These are phyloP conservation scores for Onychomys torridus DNA, from an alignment of 2,797 vertebrate species.

Conservation along the genomic window DNA sequence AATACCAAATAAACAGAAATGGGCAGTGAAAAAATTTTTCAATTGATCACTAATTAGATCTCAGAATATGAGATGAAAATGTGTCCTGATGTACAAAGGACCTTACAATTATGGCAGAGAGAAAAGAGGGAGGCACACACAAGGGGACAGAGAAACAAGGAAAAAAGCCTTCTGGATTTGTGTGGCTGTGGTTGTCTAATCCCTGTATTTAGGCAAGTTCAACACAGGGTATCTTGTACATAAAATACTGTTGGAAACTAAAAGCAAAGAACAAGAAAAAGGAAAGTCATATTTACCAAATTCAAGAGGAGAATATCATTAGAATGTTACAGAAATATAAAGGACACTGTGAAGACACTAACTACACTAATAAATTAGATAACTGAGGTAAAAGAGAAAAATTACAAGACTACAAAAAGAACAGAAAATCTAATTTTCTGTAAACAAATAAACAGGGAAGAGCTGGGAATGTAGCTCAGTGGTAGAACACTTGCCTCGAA, in stretches of 20 bases:
- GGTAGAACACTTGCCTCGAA: background rate
- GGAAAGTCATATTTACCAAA: background rate
- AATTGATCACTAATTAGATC: background rate
- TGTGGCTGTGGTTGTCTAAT: background rate
- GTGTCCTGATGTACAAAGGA: background rate
- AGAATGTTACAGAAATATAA: background rate
- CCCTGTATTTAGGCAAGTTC: background rate
- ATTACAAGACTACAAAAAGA: background rate
- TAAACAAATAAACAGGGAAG: background rate
- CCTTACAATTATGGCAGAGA: background rate
- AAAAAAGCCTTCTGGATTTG: background rate
- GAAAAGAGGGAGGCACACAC: background rate
- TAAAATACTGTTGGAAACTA: background rate
- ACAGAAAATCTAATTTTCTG: background rate
- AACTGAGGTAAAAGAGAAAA: background rate
- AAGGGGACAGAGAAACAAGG: background rate
- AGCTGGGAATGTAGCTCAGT: background rate
- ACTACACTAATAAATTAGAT: background rate
- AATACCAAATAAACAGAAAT: background rate
- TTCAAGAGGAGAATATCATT: background rate
- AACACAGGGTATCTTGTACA: background rate
- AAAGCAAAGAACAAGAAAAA: background rate
- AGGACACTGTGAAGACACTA: background rate
- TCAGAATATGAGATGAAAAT: background rate
- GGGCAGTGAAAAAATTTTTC: background rate